Conservation (phyloP, 2,888 invertebrate genomes). For the Drosophila bunnanda region DNA sequence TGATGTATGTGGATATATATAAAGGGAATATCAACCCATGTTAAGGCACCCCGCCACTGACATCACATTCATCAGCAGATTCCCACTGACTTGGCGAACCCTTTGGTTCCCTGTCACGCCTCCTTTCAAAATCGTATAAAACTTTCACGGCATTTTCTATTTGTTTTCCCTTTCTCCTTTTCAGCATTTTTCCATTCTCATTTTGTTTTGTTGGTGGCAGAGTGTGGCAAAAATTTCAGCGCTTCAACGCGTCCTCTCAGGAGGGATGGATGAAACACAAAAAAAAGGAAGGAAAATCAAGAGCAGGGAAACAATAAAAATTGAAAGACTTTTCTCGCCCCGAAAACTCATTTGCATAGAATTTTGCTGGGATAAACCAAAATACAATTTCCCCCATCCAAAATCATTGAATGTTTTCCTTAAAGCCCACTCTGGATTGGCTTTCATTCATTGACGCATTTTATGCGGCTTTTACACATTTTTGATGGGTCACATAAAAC, state of each 20-base stretch:
- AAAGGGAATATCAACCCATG: conserved; percentile 7
- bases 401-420: conserved; percentile 28
- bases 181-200: conserved; percentile 28
- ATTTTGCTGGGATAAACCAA: conserved; percentile 32
- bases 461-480: conserved; percentile 49
- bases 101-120: conserved; percentile 64
- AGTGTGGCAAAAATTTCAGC: conserved; percentile 58
- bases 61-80: conserved; percentile 36
- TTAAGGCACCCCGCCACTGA: conserved; percentile 3
- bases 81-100: conserved; percentile 24
- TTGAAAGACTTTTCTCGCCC: conserved; percentile 30
- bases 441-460: conserved; percentile 50
- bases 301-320: conserved; percentile 32
- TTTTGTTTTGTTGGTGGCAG: conserved; percentile 47
- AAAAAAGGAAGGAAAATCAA: conserved; percentile 36
- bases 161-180: conserved; percentile 47
- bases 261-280: conserved; percentile 9
- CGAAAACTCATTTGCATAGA: conserved; percentile 46
- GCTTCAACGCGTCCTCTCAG: conserved; percentile 52
- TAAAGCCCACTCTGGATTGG: conserved; percentile 23
- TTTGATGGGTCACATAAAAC: conserved; percentile 62
- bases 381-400: conserved; percentile 11
- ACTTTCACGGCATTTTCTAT: conserved; percentile 67
- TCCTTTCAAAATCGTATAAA: conserved; percentile 53
- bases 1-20: background rate